phyloP scores from a whole-genome alignment of 2,888 invertebrate species.

The Lasioglossum morio region DNA sequence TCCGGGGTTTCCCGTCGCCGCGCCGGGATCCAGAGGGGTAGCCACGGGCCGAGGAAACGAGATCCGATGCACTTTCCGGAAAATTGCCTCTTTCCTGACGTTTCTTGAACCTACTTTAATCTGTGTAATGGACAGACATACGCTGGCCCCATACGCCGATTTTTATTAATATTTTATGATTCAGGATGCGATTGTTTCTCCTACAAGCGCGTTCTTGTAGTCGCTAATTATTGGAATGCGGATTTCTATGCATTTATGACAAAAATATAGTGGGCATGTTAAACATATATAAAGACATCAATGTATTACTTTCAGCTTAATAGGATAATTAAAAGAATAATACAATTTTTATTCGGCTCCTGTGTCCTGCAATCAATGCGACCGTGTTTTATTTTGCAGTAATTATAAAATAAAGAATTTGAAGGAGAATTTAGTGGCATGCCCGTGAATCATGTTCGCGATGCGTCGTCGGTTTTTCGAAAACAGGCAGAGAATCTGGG shows the following conservation, averaged over 20 bases:
- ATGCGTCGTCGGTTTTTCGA: slow-evolving; percentile 61
- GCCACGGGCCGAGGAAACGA: background rate
- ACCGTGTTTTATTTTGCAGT: too few species aligned
- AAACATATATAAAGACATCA: too few species aligned
- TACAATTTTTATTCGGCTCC: too few species aligned
- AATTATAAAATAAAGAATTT: background rate
- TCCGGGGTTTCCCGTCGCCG: slow-evolving; percentile 21
- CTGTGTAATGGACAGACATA: slow-evolving; percentile 15
- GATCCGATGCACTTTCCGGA: background rate
- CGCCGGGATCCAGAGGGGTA: background rate
- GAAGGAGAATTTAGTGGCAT: slow-evolving; percentile 33
- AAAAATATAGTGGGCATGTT: too few species aligned
- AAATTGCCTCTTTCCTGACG: slow-evolving; percentile 14
- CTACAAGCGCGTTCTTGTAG: too few species aligned
- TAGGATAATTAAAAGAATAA: too few species aligned
- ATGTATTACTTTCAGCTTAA: too few species aligned
- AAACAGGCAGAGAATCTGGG: slow-evolving; percentile 66
- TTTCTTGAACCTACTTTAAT: slow-evolving; percentile 19
- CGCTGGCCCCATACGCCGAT: background rate
- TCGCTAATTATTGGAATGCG: too few species aligned
- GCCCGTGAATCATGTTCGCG: slow-evolving; percentile 40
- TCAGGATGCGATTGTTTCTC: too few species aligned
- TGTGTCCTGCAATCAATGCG: too few species aligned
- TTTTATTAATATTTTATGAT: background rate
- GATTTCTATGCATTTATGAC: too few species aligned